Evolutionary conservation across 2,888 invertebrate genomes (phyloP), one percentile per base, ranked within the genome.

Genomic region (Leptinotarsa haldemani): DNA sequence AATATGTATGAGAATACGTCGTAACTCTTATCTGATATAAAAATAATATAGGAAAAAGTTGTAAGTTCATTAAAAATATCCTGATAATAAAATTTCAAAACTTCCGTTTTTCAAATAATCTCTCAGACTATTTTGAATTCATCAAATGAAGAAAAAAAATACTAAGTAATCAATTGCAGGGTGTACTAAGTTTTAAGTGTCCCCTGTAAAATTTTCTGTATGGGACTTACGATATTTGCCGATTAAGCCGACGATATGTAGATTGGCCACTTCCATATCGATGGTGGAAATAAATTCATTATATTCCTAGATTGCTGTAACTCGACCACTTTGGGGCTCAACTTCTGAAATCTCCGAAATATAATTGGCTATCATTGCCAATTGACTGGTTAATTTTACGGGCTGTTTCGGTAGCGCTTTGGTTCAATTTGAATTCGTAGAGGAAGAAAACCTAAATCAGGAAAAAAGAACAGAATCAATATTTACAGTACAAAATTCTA

Each of bases 31-130:
- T 63, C 63, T 30, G 63, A 63, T 63, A 63, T 63, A 63, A 63
- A 63, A 63, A 63, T 63, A 63, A 63, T 63, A 63, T 63, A 63
- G 30, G 63, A 63, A 63, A 63, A 63, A 22, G 22, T 63, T 63
- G 63, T 63, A 63, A 63, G 30, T 63, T 30, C 63, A 63, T 4
- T 16, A 63, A 63, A 63, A 63, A 63, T 20, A 22, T 22, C 63
- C 25, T 18, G 20, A 63, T 63, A 30, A 63, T 30, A 48, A 7
- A 48, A 63, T 63, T 63, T 63, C 63, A 63, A 18, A 63, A 63
- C 16, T 63, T 63, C 22, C 16, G 63, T 63, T 63, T 63, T 63
- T 25, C 20, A 18, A 63, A 63, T 63, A 22, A 63, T 63, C 2
- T 63, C 18, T 63, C 30, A 63, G 30, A 22, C n/a, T 61, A 61